Evolutionary conservation across 2,888 invertebrate species (phyloP), one percentile per base, ranked within the genome.

Genomic region (Dryobota labecula): DNA sequence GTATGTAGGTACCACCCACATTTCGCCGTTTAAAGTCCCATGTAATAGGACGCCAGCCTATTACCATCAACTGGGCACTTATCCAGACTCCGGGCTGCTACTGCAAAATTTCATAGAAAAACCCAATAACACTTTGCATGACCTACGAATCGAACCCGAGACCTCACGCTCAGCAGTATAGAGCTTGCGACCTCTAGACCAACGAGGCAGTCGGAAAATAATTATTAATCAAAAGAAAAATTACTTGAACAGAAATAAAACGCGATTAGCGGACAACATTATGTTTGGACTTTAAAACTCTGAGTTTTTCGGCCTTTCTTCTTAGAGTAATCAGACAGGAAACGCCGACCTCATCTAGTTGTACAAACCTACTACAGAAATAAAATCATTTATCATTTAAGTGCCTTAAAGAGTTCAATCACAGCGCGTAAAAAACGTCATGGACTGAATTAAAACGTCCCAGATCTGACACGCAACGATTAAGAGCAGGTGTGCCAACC

Each of bases 401-500:
- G 1, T 18, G n/a, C 20, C 20, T 15, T 24, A 51, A 13, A 38
- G 0, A 60, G 43, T 49, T 70, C 38, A 57, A 71, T 78, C 51
- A 18, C 20, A 43, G 0, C 27, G 36, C n/a, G 5, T 24, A 47
- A 78, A 75, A 49, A 45, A 30, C 43, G 53, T 73, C 62, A 63
- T 51, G 63, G 11, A n/a, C 33, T 36, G 78, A 60, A 76, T 78
- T 81, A 81, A 81, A 76, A 61, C 20, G 41, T 47, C 24, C 58
- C 58, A 24, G 11, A 38, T 51, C 51, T 51, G 54, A 38, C 56
- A n/a, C 63, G 13, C 11, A 27, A 63, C 70, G 77, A 81, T 80
- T 72, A 78, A 72, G 38, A 58, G 13, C 84, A 78, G 84, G 67
- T 78, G 78, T 49, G 47, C 36, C n/a, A 45, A 27, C 15, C 30